These are phyloP conservation scores for Eucidaris tribuloides DNA, from an alignment of 35 echinoderm and acorn worm genomes.

Conservation along the genomic window DNA sequence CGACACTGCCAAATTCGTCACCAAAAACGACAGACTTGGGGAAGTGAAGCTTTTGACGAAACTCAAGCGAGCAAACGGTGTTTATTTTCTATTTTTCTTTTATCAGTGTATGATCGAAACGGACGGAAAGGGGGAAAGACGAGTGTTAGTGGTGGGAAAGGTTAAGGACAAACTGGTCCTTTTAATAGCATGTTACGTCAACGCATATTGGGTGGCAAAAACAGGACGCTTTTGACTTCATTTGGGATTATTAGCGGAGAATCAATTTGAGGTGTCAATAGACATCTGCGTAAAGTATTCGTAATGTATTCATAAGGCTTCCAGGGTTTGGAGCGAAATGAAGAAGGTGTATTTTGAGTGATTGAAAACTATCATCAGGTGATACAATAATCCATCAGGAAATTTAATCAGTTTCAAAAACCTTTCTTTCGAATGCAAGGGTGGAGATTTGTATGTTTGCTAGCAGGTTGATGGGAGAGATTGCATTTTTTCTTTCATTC, in stretches of 20 bases:
- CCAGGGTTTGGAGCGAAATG: background rate
- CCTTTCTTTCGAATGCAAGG: no score
- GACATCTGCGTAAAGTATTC: slow-evolving; percentile 14
- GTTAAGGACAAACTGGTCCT: background rate
- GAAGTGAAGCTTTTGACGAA: slow-evolving; percentile 7
- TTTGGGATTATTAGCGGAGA: slow-evolving; percentile 18
- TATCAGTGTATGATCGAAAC: background rate
- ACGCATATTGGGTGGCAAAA: slow-evolving; percentile 8
- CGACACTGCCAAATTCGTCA: slow-evolving; percentile 29
- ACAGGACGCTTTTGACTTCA: slow-evolving; percentile 29
- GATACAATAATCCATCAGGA: background rate
- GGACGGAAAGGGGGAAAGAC: slow-evolving; percentile 8
- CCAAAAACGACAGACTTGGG: slow-evolving; percentile 26
- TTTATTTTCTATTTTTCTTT: background rate
- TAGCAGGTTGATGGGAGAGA: no score
- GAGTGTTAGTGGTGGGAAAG: background rate
- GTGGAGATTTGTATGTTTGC: no score
- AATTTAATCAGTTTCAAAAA: background rate
- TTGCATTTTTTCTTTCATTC: no score
- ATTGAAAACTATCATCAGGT: background rate
- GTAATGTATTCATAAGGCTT: no score
- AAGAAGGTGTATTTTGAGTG: background rate
- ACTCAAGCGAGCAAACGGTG: background rate
- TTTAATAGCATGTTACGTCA: slow-evolving; percentile 28
- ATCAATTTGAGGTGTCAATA: background rate